Conservation (phyloP, 2,888 invertebrate genomes). For the Orthonevra nobilis region DNA sequence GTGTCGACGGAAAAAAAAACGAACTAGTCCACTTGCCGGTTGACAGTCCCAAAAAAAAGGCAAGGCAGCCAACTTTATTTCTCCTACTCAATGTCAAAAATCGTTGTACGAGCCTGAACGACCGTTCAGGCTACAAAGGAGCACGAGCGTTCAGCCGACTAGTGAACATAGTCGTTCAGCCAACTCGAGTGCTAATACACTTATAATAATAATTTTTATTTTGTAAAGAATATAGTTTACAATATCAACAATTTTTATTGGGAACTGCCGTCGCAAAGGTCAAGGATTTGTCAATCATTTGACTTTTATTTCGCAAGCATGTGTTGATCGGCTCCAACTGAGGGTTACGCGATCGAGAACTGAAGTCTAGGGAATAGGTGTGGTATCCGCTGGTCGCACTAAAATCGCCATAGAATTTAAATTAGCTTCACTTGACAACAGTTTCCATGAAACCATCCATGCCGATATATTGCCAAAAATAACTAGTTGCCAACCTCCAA, state of each 20-base stretch:
- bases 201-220: not conserved
- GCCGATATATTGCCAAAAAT: too few species aligned
- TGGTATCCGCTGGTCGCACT: too few species aligned
- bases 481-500: too few species aligned
- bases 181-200: not conserved
- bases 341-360: constrained; percentile 3
- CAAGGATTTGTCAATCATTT: not conserved
- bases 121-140: too few species aligned
- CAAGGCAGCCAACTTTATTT: too few species aligned
- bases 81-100: too few species aligned
- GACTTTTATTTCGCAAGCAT: not conserved
- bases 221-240: not conserved
- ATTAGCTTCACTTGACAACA: not conserved
- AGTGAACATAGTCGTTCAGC: not conserved
- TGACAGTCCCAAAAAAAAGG: too few species aligned
- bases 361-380: not conserved
- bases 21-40: too few species aligned
- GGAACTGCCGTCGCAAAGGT: not conserved
- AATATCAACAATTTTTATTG: not conserved
- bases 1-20: too few species aligned
- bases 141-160: not conserved
- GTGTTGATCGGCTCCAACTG: constrained; percentile 11
- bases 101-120: too few species aligned
- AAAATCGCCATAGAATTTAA: not conserved
- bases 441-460: too few species aligned